Evolutionary conservation across 2,113 vertebrate genomes (phyloP), one percentile per base, ranked within the genome.

Genomic region (Saccopteryx leptura): DNA sequence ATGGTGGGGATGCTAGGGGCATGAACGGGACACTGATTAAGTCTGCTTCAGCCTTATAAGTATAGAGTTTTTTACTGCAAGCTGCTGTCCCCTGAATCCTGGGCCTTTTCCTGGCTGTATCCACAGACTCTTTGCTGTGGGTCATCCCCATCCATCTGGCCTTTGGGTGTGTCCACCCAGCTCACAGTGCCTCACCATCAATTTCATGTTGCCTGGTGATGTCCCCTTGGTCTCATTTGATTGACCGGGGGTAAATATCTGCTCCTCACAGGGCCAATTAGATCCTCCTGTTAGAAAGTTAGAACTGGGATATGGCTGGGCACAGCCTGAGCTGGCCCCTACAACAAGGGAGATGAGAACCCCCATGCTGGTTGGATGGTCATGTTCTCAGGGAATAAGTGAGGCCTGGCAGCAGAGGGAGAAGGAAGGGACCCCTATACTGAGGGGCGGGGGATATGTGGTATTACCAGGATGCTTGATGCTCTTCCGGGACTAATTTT

Each of bases 391-490:
- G 74, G 50, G 5, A 6, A 14, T 28, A 18, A 61, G n/a, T 0
- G 0, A 65, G 74, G 74, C 60, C 85, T 50, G 80, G 85, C 74
- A 33, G 3, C 46, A 15, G 79, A 75, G 46, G 21, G 54, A 52
- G 89, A 52, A n/a, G 74, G 52, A 31, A n/a, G 33, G 72, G 72
- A 24, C n/a, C 58, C 65, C 26, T 10, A 0, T 50, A 15, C 24
- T 3, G 8, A 33, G 74, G 50, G 17, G 93, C 5, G 39, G 18
- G 33, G 48, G 15, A 11, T 0, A 14, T 54, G 1, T 7, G 17
- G 14, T 17, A 14, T 56, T 24, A 6, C 5, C 60, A 5, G 46
- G 54, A 0, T 2, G 2, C 75, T 48, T 9, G 28, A 0, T 5
- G 0, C 58, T 39, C n/a, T 31, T 66, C 75, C 7, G 26, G 90